Evolutionary conservation across 2,113 vertebrate species (phyloP), one percentile per base, ranked within the genome.

Genomic region (Nibea albiflora): DNA sequence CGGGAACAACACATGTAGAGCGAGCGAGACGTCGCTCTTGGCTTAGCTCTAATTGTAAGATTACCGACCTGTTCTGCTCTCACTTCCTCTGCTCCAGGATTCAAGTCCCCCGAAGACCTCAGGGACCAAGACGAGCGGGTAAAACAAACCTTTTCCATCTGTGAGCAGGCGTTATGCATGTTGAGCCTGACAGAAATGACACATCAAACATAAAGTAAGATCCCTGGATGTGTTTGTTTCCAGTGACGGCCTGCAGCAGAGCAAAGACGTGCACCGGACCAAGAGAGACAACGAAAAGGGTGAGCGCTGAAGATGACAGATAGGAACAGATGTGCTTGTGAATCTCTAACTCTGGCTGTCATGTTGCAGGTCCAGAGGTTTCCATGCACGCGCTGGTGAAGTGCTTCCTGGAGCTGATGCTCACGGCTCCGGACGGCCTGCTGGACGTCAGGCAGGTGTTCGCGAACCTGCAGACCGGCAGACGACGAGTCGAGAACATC

Each of bases 401-500:
- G 60, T 95, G 93, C 35, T 97, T 98, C 91, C 95, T 99, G 95
- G 94, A 97, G 76, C 93, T 98, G 62, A 77, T 99, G 61, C 92
- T 89, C 86, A 72, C 75, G 12, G 92, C 97, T 5, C 96, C 97
- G 0, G 93, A 95, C 0, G 95, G 96, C 19, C 87, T 95, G 10
- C 90, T 98, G 50, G 97, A 99, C 90, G 90, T 98, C 72, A 95
- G 96, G 22, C 93, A 96, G 50, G 97, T 93, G 1, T 92, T 94
- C 1, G 83, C 35, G 7, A 90, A 78, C 4, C 92, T 99, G 66
- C 94, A 96, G 4, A 95, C 97, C 0, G 88, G 94, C 3, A 96
- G 96, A 66, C 92, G 96, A 39, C 93, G 97, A n/a, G 94, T 99
- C 0, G 97, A 97, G 14, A 97, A 99, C 90, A 96, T 99, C 93